Percentiles rank a stretch among this genome's conserved stretches.
Evolutionary conservation across 2,888 invertebrate species (phyloP).

Genomic region (Idaea straminata): DNA sequence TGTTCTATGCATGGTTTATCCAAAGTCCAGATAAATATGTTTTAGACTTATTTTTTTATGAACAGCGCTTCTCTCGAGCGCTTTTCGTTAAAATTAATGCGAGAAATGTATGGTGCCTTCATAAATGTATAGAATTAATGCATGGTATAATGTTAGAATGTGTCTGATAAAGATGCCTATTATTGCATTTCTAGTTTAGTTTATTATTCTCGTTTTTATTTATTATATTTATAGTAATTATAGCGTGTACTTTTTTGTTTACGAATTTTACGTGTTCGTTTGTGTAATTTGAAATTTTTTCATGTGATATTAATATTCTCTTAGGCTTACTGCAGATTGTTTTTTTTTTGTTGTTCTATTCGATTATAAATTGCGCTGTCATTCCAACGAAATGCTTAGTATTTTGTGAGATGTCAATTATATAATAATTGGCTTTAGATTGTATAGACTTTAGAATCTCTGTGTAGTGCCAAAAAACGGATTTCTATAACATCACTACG

Average conservation of each 20-base stretch:
- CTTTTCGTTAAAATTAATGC: conserved; percentile 33
- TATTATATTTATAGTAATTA: conserved; percentile 67
- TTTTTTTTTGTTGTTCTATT: conserved; percentile 48
- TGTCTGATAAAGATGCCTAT: conserved; percentile 63
- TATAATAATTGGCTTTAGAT: conserved; percentile 25
- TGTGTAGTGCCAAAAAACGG: conserved; percentile 69
- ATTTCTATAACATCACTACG: conserved; percentile 54
- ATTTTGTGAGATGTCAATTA: conserved; percentile 23
- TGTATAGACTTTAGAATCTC: conserved; percentile 56
- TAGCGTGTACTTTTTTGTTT: conserved; percentile 70
- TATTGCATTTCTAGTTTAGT: conserved; percentile 77
- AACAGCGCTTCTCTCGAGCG: conserved; percentile 31
- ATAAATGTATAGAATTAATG: conserved; percentile 57
- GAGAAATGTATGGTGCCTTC: conserved; percentile 63
- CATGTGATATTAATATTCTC: conserved; percentile 75
- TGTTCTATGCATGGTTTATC: conserved; percentile 73
- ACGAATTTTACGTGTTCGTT: conserved; percentile 66
- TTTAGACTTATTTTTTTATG: conserved; percentile 46
- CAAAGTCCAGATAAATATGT: conserved; percentile 67
- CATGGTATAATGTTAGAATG: conserved; percentile 64
- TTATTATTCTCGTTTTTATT: conserved; percentile 72
- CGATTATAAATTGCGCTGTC: conserved; percentile 52
- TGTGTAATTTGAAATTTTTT: conserved; percentile 72
- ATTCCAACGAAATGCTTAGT: conserved; percentile 49
- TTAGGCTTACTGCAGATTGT: conserved; percentile 48